Evolutionary conservation across 1,140 invertebrate species (phyloP).

Genomic region (Tetramorium parvispinum): DNA sequence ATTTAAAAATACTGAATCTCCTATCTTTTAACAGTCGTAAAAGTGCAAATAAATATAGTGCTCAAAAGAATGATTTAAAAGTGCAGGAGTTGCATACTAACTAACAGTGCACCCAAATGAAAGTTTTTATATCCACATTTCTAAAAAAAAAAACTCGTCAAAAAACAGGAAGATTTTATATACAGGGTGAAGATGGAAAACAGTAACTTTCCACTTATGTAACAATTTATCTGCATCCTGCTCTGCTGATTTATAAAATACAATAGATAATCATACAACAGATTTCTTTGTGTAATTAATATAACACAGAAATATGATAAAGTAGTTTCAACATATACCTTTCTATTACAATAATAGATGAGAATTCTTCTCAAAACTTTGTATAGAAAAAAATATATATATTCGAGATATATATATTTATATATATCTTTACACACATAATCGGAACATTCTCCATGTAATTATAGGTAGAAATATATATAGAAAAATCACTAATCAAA

Average conservation of each 20-base stretch:
- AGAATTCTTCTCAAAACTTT: neutral
- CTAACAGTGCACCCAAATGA: constrained; percentile 41
- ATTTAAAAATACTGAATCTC: constrained; percentile 75
- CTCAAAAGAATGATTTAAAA: constrained; percentile 16
- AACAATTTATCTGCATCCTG: constrained; percentile 24
- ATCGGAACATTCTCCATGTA: constrained; percentile 31
- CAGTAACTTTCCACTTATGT: constrained; percentile 16
- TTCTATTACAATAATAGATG: neutral
- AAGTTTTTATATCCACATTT: constrained; percentile 25
- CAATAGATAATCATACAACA: neutral
- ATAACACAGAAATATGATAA: constrained; percentile 35
- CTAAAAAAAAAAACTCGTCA: neutral
- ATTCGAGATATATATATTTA: neutral
- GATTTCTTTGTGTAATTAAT: constrained; percentile 6
- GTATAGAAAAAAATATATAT: neutral
- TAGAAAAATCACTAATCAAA: constrained; percentile 31
- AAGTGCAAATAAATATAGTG: constrained; percentile 46
- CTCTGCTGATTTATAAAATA: constrained; percentile 28
- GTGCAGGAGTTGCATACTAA: constrained; percentile 46
- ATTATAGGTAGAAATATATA: constrained; percentile 27
- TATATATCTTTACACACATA: constrained; percentile 41
- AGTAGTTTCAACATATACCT: constrained; percentile 19
- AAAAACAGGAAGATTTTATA: constrained; percentile 17
- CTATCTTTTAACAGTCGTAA: constrained; percentile 28
- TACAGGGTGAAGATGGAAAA: constrained; percentile 22